Evolutionary conservation across 1,140 invertebrate genomes (phyloP).

Genomic region (Anadara kagoshimensis): DNA sequence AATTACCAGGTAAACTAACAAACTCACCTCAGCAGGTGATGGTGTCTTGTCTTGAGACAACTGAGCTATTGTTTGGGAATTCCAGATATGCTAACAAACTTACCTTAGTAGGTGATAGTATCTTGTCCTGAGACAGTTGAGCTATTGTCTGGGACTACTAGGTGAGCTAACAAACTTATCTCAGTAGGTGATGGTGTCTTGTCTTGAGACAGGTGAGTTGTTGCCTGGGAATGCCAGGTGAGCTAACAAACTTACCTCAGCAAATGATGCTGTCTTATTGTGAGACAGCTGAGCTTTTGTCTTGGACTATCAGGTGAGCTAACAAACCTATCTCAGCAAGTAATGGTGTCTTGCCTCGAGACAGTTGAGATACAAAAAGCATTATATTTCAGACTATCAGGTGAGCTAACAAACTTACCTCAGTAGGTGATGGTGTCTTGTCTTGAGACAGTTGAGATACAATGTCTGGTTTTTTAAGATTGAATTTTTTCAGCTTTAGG

Average conservation of each 20-base stretch:
- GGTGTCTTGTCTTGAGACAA: conserved; percentile 37
- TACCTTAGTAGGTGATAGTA: conserved; percentile 16
- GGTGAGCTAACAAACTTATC: background rate
- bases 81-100: background rate
- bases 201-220: conserved; percentile 37
- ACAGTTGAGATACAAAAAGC: conserved; percentile 44
- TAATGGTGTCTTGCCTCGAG: conserved; percentile 24
- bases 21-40: no score
- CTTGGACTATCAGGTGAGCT: no score
- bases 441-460: conserved; percentile 39
- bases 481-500: conserved; percentile 58
- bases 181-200: conserved; percentile 25
- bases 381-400: no score
- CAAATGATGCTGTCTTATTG: no score
- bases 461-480: conserved; percentile 56
- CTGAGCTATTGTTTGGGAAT: no score
- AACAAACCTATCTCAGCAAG: no score
- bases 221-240: no score
- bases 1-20: no score
- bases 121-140: conserved; percentile 39
- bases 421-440: conserved; percentile 24
- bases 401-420: background rate
- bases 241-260: no score
- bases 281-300: no score
- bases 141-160: conserved; percentile 52